A percentile compares a stretch with the other conserved stretches of the same genome.
phyloP scores from a whole-genome alignment of 2,113 vertebrate genomes.

The Mormyrus lacerda region DNA sequence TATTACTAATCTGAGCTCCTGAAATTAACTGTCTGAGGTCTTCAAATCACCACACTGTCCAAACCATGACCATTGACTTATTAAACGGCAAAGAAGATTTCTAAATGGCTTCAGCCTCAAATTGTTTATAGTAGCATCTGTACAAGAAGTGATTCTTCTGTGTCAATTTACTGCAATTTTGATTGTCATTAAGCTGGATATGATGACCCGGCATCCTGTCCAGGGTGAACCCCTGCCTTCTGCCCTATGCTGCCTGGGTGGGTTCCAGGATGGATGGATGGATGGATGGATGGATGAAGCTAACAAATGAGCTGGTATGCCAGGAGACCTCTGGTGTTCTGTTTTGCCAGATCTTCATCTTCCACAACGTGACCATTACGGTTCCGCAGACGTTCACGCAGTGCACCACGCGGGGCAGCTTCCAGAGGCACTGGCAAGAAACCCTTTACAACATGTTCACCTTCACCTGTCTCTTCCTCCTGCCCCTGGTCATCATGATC shows the following conservation, averaged over 20 bases:
- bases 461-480: slow-evolving; percentile 68
- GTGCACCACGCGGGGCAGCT: slow-evolving; percentile 67
- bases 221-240: not conserved
- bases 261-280: not conserved
- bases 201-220: not conserved
- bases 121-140: not conserved
- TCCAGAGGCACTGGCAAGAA: slow-evolving; percentile 64
- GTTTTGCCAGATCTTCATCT: slow-evolving; percentile 60
- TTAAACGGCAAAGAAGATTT: not conserved
- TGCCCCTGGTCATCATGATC: slow-evolving; percentile 70
- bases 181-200: not conserved
- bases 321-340: not conserved
- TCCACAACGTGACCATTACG: slow-evolving; percentile 68
- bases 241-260: not conserved
- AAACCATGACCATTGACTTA: not conserved
- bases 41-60: not conserved
- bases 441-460: slow-evolving; percentile 73
- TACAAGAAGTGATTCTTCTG: not conserved
- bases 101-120: not conserved
- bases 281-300: not conserved
- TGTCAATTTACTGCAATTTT: not conserved
- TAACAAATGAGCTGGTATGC: not conserved
- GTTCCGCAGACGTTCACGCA: slow-evolving; percentile 68
- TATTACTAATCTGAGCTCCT: not conserved
- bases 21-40: not conserved